Percentiles rank a stretch among this genome's conserved stretches.
Evolutionary conservation across 2,113 vertebrate genomes (phyloP).

Genomic region (Meriones unguiculatus): DNA sequence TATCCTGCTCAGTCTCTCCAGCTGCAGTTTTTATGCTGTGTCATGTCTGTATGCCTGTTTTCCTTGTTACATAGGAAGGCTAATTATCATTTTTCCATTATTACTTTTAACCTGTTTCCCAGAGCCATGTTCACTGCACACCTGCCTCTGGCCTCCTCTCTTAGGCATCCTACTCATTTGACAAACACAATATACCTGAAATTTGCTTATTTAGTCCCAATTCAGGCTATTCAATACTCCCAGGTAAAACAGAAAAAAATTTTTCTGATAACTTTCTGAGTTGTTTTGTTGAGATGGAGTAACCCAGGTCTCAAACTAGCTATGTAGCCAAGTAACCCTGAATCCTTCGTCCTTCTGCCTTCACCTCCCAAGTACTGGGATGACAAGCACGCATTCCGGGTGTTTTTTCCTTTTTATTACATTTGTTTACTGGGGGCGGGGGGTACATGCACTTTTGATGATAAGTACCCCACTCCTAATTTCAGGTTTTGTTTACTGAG

Average conservation of each 20-base stretch:
- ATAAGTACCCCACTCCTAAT: not conserved
- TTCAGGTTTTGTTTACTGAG: not conserved
- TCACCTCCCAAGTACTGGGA: not conserved
- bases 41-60: not conserved
- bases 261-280: not conserved
- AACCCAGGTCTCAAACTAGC: not conserved
- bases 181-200: not conserved
- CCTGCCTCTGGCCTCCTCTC: not conserved
- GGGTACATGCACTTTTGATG: too few relatives aligned
- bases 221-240: not conserved
- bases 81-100: not conserved
- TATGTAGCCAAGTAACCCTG: not conserved
- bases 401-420: not conserved
- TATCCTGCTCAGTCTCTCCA: not conserved
- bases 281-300: not conserved
- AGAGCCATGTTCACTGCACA: not conserved
- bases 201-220: not conserved
- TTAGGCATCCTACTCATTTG: not conserved
- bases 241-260: not conserved
- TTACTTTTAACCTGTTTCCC: not conserved
- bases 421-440: too few relatives aligned
- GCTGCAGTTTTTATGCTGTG: not conserved
- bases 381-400: not conserved
- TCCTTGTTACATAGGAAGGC: not conserved
- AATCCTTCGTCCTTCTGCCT: not conserved